Conservation (phyloP, 1,140 invertebrate genomes). For the Helicoverpa armigera region DNA sequence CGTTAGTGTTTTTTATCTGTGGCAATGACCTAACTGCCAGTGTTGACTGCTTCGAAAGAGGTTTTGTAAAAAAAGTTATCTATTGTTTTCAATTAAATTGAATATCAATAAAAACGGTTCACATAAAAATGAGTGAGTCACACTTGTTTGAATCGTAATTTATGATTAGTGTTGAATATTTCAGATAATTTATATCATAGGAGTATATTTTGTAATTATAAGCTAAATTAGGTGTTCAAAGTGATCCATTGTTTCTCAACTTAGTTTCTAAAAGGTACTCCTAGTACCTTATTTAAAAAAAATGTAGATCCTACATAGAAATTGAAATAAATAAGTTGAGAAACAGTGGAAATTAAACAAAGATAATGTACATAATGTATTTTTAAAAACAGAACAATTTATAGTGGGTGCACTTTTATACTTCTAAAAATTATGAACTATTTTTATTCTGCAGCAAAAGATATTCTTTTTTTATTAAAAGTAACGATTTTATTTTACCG, state of each 20-base stretch:
- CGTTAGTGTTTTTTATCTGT: not conserved
- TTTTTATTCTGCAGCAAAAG: too few relatives aligned
- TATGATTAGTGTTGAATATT: not conserved
- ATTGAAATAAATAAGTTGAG: not conserved
- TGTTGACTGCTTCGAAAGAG: not conserved
- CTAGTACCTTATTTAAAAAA: not conserved
- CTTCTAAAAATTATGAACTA: too few relatives aligned
- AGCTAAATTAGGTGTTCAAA: not conserved
- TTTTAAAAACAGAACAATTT: conserved; percentile 13
- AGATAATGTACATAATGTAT: not conserved
- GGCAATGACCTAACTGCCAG: not conserved
- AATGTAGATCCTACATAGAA: not conserved
- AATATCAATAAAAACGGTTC: not conserved
- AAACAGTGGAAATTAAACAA: not conserved
- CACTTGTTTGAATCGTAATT: not conserved
- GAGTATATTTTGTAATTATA: not conserved
- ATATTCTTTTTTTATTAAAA: too few relatives aligned
- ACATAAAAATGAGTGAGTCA: not conserved
- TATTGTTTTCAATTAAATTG: not conserved
- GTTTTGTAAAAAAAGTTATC: not conserved
- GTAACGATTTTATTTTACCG: too few relatives aligned
- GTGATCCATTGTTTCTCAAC: not conserved
- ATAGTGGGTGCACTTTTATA: not conserved
- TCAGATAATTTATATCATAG: conserved; percentile 12
- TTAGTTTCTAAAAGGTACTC: not conserved